A percentile compares a stretch with the other conserved stretches of the same genome.
phyloP scores from a whole-genome alignment of 2,888 invertebrate species.

The Pilophorus perplexus region DNA sequence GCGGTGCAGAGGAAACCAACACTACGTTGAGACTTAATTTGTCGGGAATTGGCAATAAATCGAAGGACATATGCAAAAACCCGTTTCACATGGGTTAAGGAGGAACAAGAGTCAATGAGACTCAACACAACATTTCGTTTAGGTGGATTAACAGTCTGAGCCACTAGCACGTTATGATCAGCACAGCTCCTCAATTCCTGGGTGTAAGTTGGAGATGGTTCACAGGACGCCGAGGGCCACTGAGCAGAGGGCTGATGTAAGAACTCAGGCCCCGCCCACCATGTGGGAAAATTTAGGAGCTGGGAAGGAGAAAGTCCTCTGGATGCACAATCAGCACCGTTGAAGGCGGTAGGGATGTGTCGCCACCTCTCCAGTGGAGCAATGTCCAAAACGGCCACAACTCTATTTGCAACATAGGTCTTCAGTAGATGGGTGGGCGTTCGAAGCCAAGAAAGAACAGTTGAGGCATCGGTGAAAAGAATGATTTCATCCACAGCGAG shows the following conservation, averaged over 20 bases:
- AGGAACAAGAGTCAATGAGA: neutral
- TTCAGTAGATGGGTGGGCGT: constrained; percentile 12
- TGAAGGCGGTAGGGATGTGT: neutral
- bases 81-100: neutral
- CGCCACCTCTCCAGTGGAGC: neutral
- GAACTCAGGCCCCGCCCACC: constrained; percentile 22
- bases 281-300: neutral
- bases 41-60: neutral
- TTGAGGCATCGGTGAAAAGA: constrained; percentile 5
- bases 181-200: neutral
- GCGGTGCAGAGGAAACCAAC: neutral
- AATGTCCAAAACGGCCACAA: neutral
- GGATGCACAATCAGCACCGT: constrained; percentile 18
- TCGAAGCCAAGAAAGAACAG: neutral
- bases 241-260: neutral
- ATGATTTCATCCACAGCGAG: neutral
- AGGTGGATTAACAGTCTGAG: neutral
- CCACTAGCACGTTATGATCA: neutral
- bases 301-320: neutral
- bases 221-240: neutral
- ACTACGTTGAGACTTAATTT: neutral
- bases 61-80: neutral
- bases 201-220: neutral
- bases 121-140: neutral
- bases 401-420: constrained; percentile 12